Percentiles rank a stretch among this genome's conserved stretches.
These are phyloP conservation scores for Alcedo atthis DNA, from an alignment of 2,797 vertebrate genomes.

Conservation along the genomic window DNA sequence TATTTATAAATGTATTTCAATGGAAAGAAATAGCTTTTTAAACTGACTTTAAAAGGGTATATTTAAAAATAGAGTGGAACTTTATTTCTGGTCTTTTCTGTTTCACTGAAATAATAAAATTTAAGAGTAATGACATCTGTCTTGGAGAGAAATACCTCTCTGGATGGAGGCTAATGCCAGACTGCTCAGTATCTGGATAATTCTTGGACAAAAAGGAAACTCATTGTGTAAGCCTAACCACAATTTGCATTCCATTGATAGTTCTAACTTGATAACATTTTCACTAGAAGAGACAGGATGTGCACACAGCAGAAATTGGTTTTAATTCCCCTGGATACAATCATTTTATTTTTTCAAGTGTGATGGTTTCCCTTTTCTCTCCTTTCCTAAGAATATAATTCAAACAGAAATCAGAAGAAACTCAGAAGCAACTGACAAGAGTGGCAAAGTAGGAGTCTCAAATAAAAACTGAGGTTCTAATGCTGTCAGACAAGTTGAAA, in stretches of 20 bases:
- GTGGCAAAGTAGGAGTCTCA: not conserved
- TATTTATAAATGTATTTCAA: slow-evolving; percentile 59
- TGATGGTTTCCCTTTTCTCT: slow-evolving; percentile 13
- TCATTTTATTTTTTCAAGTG: not conserved
- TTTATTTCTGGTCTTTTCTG: slow-evolving; percentile 13
- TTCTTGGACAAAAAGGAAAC: slow-evolving; percentile 6
- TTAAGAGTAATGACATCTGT: not conserved
- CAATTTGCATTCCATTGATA: not conserved
- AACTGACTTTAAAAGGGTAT: slow-evolving; percentile 22
- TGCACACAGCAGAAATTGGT: not conserved
- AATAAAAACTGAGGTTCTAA: not conserved
- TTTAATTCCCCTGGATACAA: not conserved
- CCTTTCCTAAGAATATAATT: slow-evolving; percentile 32
- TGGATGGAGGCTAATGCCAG: not conserved
- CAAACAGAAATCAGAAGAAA: slow-evolving; percentile 26
- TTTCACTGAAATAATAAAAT: slow-evolving; percentile 10
- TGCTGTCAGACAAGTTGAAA: not conserved
- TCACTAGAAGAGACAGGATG: slow-evolving; percentile 20
- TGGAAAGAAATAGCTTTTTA: slow-evolving; percentile 37
- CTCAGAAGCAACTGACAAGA: not conserved
- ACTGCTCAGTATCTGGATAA: not conserved
- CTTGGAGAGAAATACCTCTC: slow-evolving; percentile 5
- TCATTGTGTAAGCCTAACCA: not conserved
- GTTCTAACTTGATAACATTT: not conserved
- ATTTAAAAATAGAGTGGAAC: slow-evolving; percentile 50